phyloP scores from a whole-genome alignment of 2,113 vertebrate species.

The Alethe castanea region DNA sequence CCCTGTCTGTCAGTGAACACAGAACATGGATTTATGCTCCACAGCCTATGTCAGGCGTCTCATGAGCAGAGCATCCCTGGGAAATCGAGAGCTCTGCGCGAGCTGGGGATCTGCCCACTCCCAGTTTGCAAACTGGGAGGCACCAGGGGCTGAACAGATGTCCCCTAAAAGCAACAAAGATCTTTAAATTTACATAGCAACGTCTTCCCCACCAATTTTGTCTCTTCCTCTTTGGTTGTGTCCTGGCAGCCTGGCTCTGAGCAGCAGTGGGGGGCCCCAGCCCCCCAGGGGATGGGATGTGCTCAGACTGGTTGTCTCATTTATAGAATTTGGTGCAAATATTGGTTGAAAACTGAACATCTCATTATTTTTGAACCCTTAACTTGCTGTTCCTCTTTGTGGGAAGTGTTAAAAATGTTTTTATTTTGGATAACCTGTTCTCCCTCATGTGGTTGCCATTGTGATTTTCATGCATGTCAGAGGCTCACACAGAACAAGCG shows the following conservation, averaged over 20 bases:
- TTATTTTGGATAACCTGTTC: not conserved
- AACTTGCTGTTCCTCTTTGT: slow-evolving; percentile 2
- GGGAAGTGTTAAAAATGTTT: not conserved
- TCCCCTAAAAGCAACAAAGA: not conserved
- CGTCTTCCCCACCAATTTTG: not conserved
- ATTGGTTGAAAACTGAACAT: slow-evolving; percentile 21
- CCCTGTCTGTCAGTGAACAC: not conserved
- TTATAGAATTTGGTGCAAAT: slow-evolving; percentile 14
- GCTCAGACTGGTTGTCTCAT: not conserved
- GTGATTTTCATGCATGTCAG: not conserved
- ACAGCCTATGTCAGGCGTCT: not conserved
- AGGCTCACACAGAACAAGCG: not conserved
- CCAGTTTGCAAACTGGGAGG: not conserved
- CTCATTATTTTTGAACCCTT: not conserved
- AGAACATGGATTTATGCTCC: not conserved
- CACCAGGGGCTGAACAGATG: not conserved
- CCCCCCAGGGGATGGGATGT: not conserved
- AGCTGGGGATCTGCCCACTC: fast-evolving
- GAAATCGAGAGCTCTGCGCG: fast-evolving
- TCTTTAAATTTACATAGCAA: not conserved
- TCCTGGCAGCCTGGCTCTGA: slow-evolving; percentile 33
- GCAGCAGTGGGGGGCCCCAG: not conserved
- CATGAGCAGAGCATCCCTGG: not conserved
- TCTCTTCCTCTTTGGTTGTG: not conserved
- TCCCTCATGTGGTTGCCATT: not conserved